These are phyloP conservation scores for Parnassius apollo DNA, from an alignment of 2,888 invertebrate species.

Conservation along the genomic window DNA sequence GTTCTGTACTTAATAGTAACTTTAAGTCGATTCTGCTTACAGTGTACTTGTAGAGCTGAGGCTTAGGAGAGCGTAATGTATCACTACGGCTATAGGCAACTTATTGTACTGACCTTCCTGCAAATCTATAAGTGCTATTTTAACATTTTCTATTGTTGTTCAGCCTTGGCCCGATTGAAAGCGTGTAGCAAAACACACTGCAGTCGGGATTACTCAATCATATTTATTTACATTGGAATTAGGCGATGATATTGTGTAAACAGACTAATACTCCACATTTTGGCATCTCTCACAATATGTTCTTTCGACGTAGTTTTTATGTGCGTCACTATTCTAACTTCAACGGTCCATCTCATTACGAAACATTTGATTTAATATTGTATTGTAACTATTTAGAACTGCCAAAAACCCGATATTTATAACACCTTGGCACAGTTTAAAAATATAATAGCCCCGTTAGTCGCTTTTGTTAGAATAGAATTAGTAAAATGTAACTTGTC, in stretches of 20 bases:
- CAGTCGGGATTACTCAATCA: slow-evolving; percentile 47
- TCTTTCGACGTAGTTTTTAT: slow-evolving; percentile 55
- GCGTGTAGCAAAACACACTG: slow-evolving; percentile 39
- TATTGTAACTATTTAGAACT: slow-evolving; percentile 41
- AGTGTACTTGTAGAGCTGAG: too few relatives aligned
- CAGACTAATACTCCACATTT: slow-evolving; percentile 47
- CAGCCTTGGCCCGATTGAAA: slow-evolving; percentile 61
- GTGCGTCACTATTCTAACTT: slow-evolving; percentile 53
- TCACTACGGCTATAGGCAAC: too few relatives aligned
- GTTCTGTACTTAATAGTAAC: too few relatives aligned
- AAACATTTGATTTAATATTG: slow-evolving; percentile 35
- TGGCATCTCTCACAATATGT: slow-evolving; percentile 50
- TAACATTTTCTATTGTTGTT: slow-evolving; percentile 63
- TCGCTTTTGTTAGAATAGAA: slow-evolving; percentile 25
- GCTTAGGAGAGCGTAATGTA: too few relatives aligned
- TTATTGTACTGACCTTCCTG: slow-evolving; percentile 34
- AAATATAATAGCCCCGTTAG: slow-evolving; percentile 29
- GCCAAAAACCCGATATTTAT: slow-evolving; percentile 42
- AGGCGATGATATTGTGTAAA: slow-evolving; percentile 53
- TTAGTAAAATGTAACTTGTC: neutral
- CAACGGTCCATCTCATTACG: slow-evolving; percentile 49
- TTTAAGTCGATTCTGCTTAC: too few relatives aligned
- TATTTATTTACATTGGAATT: slow-evolving; percentile 59
- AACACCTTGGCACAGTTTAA: slow-evolving; percentile 37
- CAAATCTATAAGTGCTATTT: slow-evolving; percentile 54